phyloP scores from a whole-genome alignment of 2,888 invertebrate species.

The Antitype chi region DNA sequence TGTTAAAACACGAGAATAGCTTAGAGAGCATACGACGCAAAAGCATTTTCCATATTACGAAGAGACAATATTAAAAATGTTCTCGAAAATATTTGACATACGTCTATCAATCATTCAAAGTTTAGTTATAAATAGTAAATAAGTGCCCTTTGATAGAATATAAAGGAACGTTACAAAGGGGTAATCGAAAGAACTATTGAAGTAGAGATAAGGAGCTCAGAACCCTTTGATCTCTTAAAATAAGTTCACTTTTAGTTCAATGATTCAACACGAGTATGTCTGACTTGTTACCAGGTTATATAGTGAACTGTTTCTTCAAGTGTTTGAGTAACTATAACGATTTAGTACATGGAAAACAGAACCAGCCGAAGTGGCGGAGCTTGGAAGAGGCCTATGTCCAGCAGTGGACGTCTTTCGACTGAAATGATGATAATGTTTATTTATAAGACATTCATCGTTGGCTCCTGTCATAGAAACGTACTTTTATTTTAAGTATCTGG shows the following conservation, averaged over 20 bases:
- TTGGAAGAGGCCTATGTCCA: no score
- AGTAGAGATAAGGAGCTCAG: slow-evolving; percentile 28
- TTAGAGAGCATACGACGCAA: neutral
- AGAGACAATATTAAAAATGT: slow-evolving; percentile 7
- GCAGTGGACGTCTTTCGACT: no score
- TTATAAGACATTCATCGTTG: neutral
- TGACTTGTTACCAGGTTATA: neutral
- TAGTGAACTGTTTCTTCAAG: neutral
- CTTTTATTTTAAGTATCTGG: neutral
- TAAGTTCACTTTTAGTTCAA: slow-evolving; percentile 10
- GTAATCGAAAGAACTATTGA: slow-evolving; percentile 30
- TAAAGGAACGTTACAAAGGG: slow-evolving; percentile 29
- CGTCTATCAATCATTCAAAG: slow-evolving; percentile 19
- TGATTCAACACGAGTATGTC: neutral
- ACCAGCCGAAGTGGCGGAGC: no score
- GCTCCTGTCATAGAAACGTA: no score
- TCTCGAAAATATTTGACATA: slow-evolving; percentile 1
- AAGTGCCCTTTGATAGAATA: slow-evolving; percentile 33
- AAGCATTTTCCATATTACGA: slow-evolving; percentile 18
- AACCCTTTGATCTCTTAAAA: slow-evolving; percentile 40
- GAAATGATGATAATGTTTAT: no score
- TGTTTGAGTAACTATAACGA: neutral
- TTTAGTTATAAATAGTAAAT: slow-evolving; percentile 33
- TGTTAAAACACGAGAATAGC: neutral
- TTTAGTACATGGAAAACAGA: no score